Percentiles rank a stretch among this genome's conserved stretches.
These are phyloP conservation scores for Ichneumoninae sp. DNA, from an alignment of 2,888 invertebrate genomes.

Conservation along the genomic window DNA sequence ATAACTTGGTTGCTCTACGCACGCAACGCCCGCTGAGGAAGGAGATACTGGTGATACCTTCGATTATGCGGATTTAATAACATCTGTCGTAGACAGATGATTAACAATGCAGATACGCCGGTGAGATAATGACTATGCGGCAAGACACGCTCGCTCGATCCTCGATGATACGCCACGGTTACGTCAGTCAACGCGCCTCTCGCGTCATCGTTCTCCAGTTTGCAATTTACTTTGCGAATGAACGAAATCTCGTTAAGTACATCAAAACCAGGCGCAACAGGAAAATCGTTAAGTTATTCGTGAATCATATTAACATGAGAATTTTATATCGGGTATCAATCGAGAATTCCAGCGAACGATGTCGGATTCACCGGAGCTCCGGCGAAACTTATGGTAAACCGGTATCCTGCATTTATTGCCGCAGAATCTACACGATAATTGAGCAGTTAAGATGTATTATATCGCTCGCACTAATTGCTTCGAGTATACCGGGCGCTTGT, in stretches of 20 bases:
- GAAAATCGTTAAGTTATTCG: conserved; percentile 6
- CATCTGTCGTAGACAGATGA: background rate
- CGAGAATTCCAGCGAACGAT: background rate
- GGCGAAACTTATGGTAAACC: background rate
- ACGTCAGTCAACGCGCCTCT: background rate
- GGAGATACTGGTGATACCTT: background rate
- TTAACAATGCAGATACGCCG: conserved; percentile 6
- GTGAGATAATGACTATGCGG: conserved; percentile 13
- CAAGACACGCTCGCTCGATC: background rate
- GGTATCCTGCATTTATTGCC: conserved; percentile 43
- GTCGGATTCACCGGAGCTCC: background rate
- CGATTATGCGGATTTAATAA: conserved; percentile 1
- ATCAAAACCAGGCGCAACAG: conserved; percentile 7
- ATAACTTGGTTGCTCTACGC: background rate
- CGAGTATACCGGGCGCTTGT: background rate
- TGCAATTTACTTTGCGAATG: background rate
- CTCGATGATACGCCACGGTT: background rate
- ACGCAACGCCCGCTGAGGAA: background rate
- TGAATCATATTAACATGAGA: background rate
- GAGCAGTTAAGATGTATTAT: conserved; percentile 5
- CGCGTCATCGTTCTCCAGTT: background rate
- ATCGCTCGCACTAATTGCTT: conserved; percentile 26
- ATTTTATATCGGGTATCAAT: background rate
- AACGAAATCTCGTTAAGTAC: conserved; percentile 12
- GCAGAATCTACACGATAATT: conserved; percentile 11